Evolutionary conservation across 2,113 vertebrate species (phyloP), one percentile per base, ranked within the genome.

Genomic region (Leuciscus idus): DNA sequence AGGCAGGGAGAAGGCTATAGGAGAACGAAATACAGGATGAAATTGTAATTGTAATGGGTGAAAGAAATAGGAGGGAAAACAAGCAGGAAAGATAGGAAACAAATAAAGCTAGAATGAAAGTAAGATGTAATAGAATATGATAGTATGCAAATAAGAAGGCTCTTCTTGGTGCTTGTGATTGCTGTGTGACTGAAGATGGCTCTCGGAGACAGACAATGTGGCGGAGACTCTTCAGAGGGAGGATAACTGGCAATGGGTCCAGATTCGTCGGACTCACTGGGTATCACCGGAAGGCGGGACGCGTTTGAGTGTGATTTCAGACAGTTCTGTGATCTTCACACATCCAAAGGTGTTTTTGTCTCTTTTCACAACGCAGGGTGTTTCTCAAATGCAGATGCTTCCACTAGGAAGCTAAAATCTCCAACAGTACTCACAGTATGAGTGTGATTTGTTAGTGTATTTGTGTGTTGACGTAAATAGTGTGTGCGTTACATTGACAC

Each of bases 31-130:
- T 87, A 52, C 78, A 85, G 85, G 50, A 43, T 85, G 85, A 89
- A 66, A 87, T 85, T 82, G 70, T 82, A 89, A 89, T 72, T 70
- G 88, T 81, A 87, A 86, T 84, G 78, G 78, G 59, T 87, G 64
- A 75, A 88, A 85, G 43, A 86, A 81, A 86, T 43, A 70, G 76
- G 50, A 33, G 55, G 80, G 66, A 59, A 80, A 36, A 50, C 70
- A 19, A 36, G 4, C 55, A 4, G 15, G 87, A 9, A 66, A 84
- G 76, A 86, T 68, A 55, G 6, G 30, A 57, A n/a, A 81, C 50
- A 50, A 72, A 62, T 23, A 86, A 72, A 81, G 17, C 57, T 39
- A 13, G 9, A 76, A 39, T 48, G 52, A 61, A 72, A 74, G 77
- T 81, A 21, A 68, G 17, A 84, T n/a, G 78, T 26, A 81, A 36